A percentile compares a stretch with the other conserved stretches of the same genome.
Conservation (phyloP, 2,113 vertebrate species). For the Pangasianodon gigas region DNA sequence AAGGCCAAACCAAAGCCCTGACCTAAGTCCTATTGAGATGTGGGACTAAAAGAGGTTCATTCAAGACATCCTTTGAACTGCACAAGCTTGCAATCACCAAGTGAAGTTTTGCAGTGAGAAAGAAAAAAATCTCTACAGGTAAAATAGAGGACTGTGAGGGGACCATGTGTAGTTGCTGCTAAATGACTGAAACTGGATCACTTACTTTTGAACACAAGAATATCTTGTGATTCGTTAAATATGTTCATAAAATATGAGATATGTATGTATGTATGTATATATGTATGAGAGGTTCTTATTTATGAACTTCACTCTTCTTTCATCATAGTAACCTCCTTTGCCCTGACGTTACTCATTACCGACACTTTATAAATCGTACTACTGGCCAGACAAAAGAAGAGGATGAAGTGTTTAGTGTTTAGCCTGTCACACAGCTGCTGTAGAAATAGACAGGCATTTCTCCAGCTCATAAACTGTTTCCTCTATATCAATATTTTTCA, state of each 20-base stretch:
- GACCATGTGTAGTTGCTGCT: not conserved
- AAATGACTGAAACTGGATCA: not conserved
- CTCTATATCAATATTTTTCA: not conserved
- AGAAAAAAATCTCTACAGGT: not conserved
- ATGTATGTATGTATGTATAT: no score
- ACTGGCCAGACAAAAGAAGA: not conserved
- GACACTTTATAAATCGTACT: not conserved
- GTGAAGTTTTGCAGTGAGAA: not conserved
- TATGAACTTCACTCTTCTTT: not conserved
- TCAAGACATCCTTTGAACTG: not conserved
- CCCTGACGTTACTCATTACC: not conserved
- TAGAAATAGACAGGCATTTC: not conserved
- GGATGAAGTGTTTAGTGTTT: not conserved
- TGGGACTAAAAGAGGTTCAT: not conserved
- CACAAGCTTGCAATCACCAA: not conserved
- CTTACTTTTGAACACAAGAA: not conserved
- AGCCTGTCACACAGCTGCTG: not conserved
- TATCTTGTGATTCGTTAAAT: not conserved
- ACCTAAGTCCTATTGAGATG: not conserved
- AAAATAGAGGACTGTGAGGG: not conserved
- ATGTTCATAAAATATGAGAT: not conserved
- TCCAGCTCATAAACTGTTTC: not conserved
- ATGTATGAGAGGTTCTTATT: not conserved
- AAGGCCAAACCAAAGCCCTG: not conserved
- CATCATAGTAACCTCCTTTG: not conserved